Evolutionary conservation across 2,888 invertebrate genomes (phyloP).

Genomic region (Calliopum simillimum): DNA sequence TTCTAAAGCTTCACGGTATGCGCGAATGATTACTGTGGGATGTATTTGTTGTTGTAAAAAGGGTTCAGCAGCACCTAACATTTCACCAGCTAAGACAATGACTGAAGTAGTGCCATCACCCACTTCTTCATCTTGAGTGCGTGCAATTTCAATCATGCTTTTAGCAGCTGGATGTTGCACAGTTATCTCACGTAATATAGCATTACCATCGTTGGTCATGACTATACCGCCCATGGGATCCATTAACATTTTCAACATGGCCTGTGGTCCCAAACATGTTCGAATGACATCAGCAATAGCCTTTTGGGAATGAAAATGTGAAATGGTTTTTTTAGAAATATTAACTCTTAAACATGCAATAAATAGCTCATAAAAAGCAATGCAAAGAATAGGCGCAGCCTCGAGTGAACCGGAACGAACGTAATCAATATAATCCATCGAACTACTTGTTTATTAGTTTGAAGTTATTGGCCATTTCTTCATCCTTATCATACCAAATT

Average conservation of each 20-base stretch:
- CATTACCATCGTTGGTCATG: constrained; percentile 99
- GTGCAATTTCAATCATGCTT: constrained; percentile 98
- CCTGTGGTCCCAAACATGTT: constrained; percentile 98
- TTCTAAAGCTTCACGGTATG: constrained; percentile 94
- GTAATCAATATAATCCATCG: no score
- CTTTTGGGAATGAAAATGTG: constrained; percentile 68
- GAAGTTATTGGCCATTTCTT: no score
- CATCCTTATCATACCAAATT: no score
- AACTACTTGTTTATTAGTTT: no score
- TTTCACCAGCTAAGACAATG: constrained; percentile 96
- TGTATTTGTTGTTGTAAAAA: constrained; percentile 95
- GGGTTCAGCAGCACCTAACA: constrained; percentile 90
- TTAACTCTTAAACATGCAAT: no score
- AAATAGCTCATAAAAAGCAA: no score
- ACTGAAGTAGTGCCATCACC: constrained; percentile 99
- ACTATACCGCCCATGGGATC: constrained; percentile 99
- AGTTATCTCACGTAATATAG: constrained; percentile 95
- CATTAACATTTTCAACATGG: constrained; percentile 99
- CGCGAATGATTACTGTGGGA: constrained; percentile 96
- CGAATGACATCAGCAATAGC: constrained; percentile 98
- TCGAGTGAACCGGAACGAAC: no score
- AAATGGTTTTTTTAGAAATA: neutral
- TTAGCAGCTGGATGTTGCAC: constrained; percentile 99
- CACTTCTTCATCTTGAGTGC: constrained; percentile 99
- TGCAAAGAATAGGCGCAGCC: no score